A percentile compares a stretch with the other conserved stretches of the same genome.
phyloP scores from a whole-genome alignment of 2,888 invertebrate species.

The Stenodema calcarata region DNA sequence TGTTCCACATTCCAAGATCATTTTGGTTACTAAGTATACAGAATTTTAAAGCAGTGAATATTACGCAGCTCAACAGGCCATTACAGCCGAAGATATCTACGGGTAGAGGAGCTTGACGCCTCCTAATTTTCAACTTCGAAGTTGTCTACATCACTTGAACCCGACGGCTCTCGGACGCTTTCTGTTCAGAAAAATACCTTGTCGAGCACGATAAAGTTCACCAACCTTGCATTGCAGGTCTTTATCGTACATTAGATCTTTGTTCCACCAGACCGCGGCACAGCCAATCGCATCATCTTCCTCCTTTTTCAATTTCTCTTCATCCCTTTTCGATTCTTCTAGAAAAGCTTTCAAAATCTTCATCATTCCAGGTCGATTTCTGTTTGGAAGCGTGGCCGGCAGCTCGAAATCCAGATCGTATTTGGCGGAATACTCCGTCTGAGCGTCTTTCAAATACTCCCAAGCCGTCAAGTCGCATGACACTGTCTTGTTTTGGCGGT shows the following conservation, averaged over 20 bases:
- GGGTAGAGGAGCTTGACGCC: neutral
- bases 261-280: neutral
- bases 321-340: neutral
- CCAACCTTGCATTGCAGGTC: slow-evolving; percentile 28
- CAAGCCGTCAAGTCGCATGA: slow-evolving; percentile 1
- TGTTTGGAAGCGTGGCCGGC: neutral
- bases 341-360: slow-evolving; percentile 2
- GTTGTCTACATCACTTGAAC: neutral
- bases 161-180: neutral
- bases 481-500: neutral
- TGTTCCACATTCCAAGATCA: neutral
- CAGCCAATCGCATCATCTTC: neutral
- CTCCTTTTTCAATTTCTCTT: neutral
- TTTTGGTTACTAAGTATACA: neutral
- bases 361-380: neutral
- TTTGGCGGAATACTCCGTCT: slow-evolving; percentile 17
- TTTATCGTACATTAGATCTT: slow-evolving; percentile 10
- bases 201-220: slow-evolving; percentile 28
- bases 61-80: neutral
- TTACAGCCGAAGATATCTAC: neutral
- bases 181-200: slow-evolving; percentile 13
- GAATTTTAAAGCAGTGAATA: neutral
- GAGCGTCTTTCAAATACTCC: slow-evolving; percentile 33
- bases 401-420: slow-evolving; percentile 26
- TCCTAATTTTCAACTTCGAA: neutral